Conservation (phyloP, 2,797 vertebrate species). For the Labeo calbasu region DNA sequence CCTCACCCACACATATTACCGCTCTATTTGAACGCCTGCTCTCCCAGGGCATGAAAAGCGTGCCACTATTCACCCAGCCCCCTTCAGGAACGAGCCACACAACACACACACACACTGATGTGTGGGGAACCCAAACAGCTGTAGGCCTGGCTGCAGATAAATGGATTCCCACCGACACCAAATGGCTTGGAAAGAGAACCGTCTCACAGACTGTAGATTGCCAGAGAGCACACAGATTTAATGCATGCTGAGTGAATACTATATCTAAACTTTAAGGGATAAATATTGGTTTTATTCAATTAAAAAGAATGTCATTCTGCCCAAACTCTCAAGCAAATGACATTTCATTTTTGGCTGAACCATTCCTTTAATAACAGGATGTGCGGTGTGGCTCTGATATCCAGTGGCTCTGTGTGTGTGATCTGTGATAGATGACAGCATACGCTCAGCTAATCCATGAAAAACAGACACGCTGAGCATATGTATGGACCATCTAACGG, state of each 20-base stretch:
- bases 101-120: conserved; percentile 29
- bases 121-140: conserved; percentile 52
- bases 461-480: neutral
- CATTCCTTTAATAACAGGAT: neutral
- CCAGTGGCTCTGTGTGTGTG: neutral
- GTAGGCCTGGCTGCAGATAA: conserved; percentile 44
- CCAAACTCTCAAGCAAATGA: neutral
- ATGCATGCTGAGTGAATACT: neutral
- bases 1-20: conserved; percentile 35
- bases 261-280: neutral
- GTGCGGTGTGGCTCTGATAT: neutral
- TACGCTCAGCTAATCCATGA: neutral
- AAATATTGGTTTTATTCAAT: neutral
- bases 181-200: conserved; percentile 16
- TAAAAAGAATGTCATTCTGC: neutral
- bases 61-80: conserved; percentile 52
- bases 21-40: conserved; percentile 59
- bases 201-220: conserved; percentile 12
- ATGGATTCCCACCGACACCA: conserved; percentile 39
- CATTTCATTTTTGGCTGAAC: neutral
- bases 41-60: conserved; percentile 53
- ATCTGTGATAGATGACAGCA: conserved; percentile 15
- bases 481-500: neutral
- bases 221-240: neutral
- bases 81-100: conserved; percentile 18